Evolutionary conservation across 2,113 vertebrate genomes (phyloP), one percentile per base, ranked within the genome.

Genomic region (Paracanthobrama guichenoti): DNA sequence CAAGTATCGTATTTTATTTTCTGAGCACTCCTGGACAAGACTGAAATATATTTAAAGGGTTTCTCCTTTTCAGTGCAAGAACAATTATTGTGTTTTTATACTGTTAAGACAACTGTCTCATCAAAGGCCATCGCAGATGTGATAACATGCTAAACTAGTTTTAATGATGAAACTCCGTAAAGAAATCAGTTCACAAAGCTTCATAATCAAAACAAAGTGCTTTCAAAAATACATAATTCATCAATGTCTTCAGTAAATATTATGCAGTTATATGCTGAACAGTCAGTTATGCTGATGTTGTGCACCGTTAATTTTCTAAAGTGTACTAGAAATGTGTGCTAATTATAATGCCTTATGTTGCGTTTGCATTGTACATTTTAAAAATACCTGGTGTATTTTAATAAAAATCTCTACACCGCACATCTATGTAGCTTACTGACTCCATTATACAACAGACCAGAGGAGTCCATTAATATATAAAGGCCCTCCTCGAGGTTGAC

Each of bases 391-490:
- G 8, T 69, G 66, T 69, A 39, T 39, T 69, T 39, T 11, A 69
- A 69, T 39, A 69, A 22, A 20, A 10, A 69, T 39, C 18, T 74
- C 55, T 74, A 84, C 78, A 84, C 31, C 46, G 67, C 26, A 79
- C 74, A 46, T 80, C 57, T 39, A 57, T 77, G 35, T 76, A 55
- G 67, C 81, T 55, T 80, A 83, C 83, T 83, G 67, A 80, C 75
- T 84, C 74, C 69, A 83, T 87, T 87, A 83, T 85, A 76, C 79
- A 85, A 69, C 85, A 83, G 79, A 76, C 31, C 75, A 80, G 76
- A 82, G 80, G 83, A 84, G 69, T 83, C 78, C 83, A 78, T 84
- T 86, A 67, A 83, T 85, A 86, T 42, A 86, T 77, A 72, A 81
- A 81, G 75, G 42, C 55, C 73, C 83, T 85, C 83, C 86, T 86